Evolutionary conservation across 2,113 vertebrate genomes (phyloP), one percentile per base, ranked within the genome.

Genomic region (Erythrolamprus reginae): DNA sequence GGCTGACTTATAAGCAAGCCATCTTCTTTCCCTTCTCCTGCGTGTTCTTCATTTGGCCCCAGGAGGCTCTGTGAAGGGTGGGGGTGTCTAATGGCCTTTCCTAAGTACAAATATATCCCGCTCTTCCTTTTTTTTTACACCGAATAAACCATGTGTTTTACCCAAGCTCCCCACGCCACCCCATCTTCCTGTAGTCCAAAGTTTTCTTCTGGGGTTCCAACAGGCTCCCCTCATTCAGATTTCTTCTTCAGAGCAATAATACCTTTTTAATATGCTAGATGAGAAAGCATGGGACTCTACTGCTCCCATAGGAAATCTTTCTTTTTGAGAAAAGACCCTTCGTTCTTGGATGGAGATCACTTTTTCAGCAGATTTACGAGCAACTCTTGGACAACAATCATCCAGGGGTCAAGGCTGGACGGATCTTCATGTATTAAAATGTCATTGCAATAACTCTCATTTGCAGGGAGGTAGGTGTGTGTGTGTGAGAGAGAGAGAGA

Each of bases 241-340:
- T 97, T 95, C 96, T 96, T 96, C 95, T 97, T 96, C 96, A 96
- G 92, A 94, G 94, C 97, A 96, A 95, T 96, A 96, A 97, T 93
- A 92, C 91, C 93, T 94, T 96, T 97, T 97, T 97, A 96, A 96
- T 96, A 94, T 95, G 95, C 95, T 96, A 95, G 95, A 96, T 95
- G 96, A 96, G 96, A 65, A 53, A 92, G 84, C 95, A 96, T 95
- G 95, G 93, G 94, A 96, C 92, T 94, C 95, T 96, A 95, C 93
- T 89, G 94, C 89, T 61, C 3, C 9, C 95, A 92, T 10, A 7
- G 0, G 95, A 92, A 94, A 94, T 88, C 94, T 94, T 50, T 42
- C 7, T 42, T 38, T 38, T 95, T 94, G 19, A 53, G 21, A 55
- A 21, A 87, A 94, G 65, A 92, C 92, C 87, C 95, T 91, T 93